A percentile compares a stretch with the other conserved stretches of the same genome.
These are phyloP conservation scores for Pseudococcus viburni DNA, from an alignment of 2,888 invertebrate species.

Conservation along the genomic window DNA sequence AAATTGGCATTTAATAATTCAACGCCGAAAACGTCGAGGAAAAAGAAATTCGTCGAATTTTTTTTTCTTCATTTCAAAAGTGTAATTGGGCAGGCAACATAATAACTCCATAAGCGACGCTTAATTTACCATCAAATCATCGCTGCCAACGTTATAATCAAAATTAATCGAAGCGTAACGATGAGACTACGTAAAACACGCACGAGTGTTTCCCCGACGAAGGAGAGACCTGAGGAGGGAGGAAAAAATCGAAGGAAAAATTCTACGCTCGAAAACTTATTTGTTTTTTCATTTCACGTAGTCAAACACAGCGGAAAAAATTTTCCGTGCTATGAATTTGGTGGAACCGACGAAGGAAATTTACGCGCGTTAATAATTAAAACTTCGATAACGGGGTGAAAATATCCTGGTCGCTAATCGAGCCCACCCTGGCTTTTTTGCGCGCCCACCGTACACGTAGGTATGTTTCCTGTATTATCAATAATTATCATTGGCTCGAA, in stretches of 20 bases:
- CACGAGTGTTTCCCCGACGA: not conserved
- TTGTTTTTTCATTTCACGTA: conserved; percentile 16
- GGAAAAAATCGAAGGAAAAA: not conserved
- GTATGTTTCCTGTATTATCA: not conserved
- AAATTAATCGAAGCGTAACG: conserved; percentile 24
- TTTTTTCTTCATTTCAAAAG: not conserved
- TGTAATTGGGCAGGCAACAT: not conserved
- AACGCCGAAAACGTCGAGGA: not conserved
- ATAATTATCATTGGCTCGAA: conserved; percentile 36
- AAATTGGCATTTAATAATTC: not conserved
- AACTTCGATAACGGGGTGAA: conserved; percentile 20
- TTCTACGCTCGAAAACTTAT: not conserved
- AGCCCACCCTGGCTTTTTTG: not conserved
- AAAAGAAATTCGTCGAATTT: not conserved
- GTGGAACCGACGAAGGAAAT: not conserved
- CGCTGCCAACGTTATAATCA: conserved; percentile 5
- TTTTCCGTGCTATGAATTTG: not conserved
- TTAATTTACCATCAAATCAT: conserved; percentile 19
- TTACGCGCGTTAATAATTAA: conserved; percentile 43
- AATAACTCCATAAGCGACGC: not conserved
- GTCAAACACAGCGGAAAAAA: not conserved
- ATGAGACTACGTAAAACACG: not conserved
- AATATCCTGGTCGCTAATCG: not conserved
- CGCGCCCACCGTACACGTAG: not conserved
- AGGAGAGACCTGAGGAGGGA: not conserved